Percentiles rank a stretch among this genome's conserved stretches.
Conservation (phyloP, 2,113 vertebrate species). For the Colaptes auratus region DNA sequence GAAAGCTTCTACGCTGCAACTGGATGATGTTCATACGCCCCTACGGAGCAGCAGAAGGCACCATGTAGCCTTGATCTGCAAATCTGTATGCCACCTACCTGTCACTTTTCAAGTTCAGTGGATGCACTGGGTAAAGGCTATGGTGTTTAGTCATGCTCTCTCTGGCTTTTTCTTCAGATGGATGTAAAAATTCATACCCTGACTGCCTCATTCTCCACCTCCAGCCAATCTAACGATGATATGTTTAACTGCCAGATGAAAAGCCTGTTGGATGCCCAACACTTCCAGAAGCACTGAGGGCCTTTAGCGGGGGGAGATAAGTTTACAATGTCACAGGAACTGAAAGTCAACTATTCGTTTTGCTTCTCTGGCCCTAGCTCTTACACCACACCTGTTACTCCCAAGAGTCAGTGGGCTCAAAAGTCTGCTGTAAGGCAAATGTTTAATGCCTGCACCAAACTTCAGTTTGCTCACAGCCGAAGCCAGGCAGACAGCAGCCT, state of each 20-base stretch:
- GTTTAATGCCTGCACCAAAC: not conserved
- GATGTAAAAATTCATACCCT: not conserved
- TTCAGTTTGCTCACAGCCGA: not conserved
- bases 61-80: not conserved
- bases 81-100: not conserved
- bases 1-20: not conserved
- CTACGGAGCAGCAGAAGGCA: not conserved
- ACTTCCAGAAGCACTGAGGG: not conserved
- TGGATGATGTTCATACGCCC: accelerated
- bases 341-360: not conserved
- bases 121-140: not conserved
- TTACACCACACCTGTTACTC: not conserved
- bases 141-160: not conserved
- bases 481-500: not conserved
- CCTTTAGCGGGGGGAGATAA: not conserved
- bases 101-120: not conserved
- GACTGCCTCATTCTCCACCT: not conserved
- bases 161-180: not conserved
- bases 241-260: not conserved
- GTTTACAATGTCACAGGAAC: not conserved
- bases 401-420: not conserved
- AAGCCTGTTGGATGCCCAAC: not conserved
- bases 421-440: not conserved
- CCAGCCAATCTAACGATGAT: not conserved
- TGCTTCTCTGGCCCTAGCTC: not conserved